Evolutionary conservation across 1,140 invertebrate species (phyloP), one percentile per base, ranked within the genome.

Genomic region (Panulirus ornatus): DNA sequence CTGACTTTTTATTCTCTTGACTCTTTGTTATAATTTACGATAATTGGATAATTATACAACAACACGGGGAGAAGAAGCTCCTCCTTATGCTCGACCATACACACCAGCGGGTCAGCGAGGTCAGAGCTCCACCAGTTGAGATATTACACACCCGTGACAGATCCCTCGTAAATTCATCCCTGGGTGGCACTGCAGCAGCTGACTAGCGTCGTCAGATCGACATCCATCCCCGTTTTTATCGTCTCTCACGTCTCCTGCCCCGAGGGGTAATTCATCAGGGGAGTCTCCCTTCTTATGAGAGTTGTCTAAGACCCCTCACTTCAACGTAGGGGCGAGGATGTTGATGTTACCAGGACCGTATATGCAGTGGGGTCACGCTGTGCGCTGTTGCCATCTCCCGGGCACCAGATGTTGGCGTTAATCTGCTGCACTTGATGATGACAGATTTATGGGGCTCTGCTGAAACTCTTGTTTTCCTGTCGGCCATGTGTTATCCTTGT

Each of bases 31-130:
- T 81, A 81, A 81, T 58, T 81, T 81, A 81, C 58, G 47, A 81
- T 81, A 81, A 81, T 81, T 81, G 78, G 51, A 81, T 81, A 81
- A 81, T 81, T 81, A 40, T 54, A 81, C 34, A 36, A 58, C 78
- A 34, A 58, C 30, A 51, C 78, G 22, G 78, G 44, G 27, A 81
- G n/a, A 47, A 30, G 30, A 38, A 34, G 8, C 70, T 9, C 70
- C 70, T 22, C 27, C 22, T 38, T 73, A n/a, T n/a, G n/a, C 0
- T 30, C 2, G 22, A 30, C n/a, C 22, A 8, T 66, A 66, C 5
- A n/a, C n/a, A n/a, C n/a, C n/a, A 30, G 58, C 11, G 58, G 58
- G 58, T 66, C 58, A 66, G 58, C 30, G 58, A 30, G 58, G 58
- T 30, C 54, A 27, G n/a, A 22, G 27, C 54, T 58, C 14, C 19